Base-by-base conservation (phyloP, 2,113 vertebrate species). In the Lagopus muta region DNA sequence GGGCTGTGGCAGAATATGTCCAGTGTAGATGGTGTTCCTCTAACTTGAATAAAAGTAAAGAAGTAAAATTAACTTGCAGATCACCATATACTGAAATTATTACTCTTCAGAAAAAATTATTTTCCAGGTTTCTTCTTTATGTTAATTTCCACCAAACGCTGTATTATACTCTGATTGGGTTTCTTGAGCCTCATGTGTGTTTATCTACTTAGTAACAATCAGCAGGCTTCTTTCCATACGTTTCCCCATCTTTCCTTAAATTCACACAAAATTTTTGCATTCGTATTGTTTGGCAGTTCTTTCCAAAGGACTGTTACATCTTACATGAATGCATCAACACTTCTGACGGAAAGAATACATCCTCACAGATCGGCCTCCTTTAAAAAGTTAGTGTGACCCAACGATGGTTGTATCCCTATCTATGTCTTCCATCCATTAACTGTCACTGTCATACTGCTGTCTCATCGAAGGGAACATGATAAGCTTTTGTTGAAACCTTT, bases 341-440 rank as follows among this genome's bases (percentile, higher is more conserved):
- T 88, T 81, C 75, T 28, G 80, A 86, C 40, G 55, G 64, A 85
- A 79, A 86, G 30, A 71, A 27, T 19, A 58, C 6, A 71, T 80
- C 48, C 40, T 86, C 40, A 86, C 21, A 10, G 40, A 94, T 8
- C 81, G 84, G 18, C 30, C 82, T 20, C 16, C 21, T 87, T 73
- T 76, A 70, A 61, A 62, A 89, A 79, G 27, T 45, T 40, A 61
- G 21, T 12, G 45, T 85, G 67, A 91, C 45, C 90, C 62, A 92
- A 62, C 55, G 50, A 66, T 36, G 80, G 84, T 66, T 20, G 38
- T 34, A 76, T 18, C 85, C 62, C 71, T 85, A 89, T 72, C 67
- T 76, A 92, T 76, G 75, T 27, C 55, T 62, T 90, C 89, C 62
- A 84, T 78, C 91, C 92, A 86, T 65, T 90, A 95, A 90, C 80